Percentiles rank a stretch among this genome's conserved stretches.
phyloP scores from a whole-genome alignment of 2,888 invertebrate genomes.

The Pantelozetes paolii region DNA sequence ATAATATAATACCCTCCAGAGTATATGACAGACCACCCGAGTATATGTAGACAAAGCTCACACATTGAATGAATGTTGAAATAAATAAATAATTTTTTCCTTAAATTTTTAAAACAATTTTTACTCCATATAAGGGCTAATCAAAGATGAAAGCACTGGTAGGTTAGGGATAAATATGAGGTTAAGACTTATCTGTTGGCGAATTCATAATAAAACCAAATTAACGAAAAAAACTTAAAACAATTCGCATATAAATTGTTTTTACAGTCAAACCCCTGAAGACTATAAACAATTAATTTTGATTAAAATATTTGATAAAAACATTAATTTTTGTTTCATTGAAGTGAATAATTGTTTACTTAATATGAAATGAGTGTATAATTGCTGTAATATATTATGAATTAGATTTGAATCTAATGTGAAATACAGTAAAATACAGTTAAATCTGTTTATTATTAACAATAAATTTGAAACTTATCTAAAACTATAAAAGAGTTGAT shows the following conservation, averaged over 20 bases:
- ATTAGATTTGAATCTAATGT: neutral
- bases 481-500: too few species aligned
- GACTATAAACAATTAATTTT: neutral
- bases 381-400: constrained; percentile 9
- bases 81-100: neutral
- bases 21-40: neutral
- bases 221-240: too few species aligned
- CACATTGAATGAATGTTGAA: neutral
- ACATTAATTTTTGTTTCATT: too few species aligned
- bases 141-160: neutral
- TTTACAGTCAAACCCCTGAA: neutral
- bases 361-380: neutral
- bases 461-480: too few species aligned
- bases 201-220: too few species aligned
- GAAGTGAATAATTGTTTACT: neutral
- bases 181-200: too few species aligned
- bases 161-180: neutral
- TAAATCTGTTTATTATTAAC: too few species aligned
- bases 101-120: neutral
- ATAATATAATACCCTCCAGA: too few species aligned
- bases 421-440: neutral
- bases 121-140: neutral
- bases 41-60: neutral
- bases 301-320: too few species aligned
- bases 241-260: neutral